phyloP scores from a whole-genome alignment of 2,888 invertebrate genomes.

The Gibbula magus region DNA sequence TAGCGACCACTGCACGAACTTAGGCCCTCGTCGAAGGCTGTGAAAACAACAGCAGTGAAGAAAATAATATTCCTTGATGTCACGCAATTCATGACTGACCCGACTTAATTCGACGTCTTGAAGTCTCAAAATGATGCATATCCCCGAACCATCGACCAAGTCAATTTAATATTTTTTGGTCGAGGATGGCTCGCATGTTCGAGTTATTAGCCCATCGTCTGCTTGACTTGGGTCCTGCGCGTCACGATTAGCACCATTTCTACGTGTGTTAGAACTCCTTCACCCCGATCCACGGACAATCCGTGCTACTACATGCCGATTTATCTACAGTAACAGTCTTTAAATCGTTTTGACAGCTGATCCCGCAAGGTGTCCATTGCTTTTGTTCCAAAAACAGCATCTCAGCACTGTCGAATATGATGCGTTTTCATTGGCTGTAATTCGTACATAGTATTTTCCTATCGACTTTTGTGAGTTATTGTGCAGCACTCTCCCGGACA shows the following conservation, averaged over 20 bases:
- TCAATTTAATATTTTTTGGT: slow-evolving; percentile 21
- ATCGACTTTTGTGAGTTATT: not conserved
- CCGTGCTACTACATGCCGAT: slow-evolving; percentile 13
- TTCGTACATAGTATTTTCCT: slow-evolving; percentile 5
- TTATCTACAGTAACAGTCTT: slow-evolving; percentile 1
- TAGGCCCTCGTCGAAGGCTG: not conserved
- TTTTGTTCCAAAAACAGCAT: slow-evolving; percentile 28
- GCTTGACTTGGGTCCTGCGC: not conserved
- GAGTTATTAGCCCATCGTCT: slow-evolving; percentile 19
- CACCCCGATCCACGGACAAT: not conserved
- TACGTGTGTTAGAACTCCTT: not conserved
- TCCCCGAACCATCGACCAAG: slow-evolving; percentile 15
- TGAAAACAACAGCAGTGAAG: not conserved
- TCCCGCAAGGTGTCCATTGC: slow-evolving; percentile 28
- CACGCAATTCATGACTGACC: slow-evolving; percentile 9
- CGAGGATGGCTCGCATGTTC: not conserved
- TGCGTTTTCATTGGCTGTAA: slow-evolving; percentile 13
- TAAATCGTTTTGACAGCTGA: slow-evolving; percentile 24
- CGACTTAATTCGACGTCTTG: not conserved
- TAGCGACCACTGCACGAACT: slow-evolving; percentile 50
- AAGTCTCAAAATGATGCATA: slow-evolving; percentile 1
- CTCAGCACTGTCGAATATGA: slow-evolving; percentile 18
- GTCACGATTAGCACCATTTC: not conserved
- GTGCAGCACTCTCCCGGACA: not conserved
- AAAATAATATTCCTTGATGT: slow-evolving; percentile 4